Percentiles rank a stretch among this genome's conserved stretches.
phyloP scores from a whole-genome alignment of 1,140 invertebrate species.

The Scaptomyza graminum region DNA sequence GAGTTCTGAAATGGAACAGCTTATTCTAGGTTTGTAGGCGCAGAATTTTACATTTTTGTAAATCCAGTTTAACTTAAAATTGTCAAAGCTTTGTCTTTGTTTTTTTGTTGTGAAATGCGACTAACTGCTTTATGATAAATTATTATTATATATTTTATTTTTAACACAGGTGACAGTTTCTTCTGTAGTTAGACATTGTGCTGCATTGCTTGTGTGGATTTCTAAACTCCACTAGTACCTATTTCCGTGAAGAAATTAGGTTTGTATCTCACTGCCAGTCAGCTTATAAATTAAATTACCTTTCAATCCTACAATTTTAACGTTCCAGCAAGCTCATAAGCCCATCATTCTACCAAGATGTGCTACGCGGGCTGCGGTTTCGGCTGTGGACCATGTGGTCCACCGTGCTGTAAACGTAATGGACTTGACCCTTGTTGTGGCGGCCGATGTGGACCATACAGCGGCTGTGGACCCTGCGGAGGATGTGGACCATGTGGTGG shows the following conservation, averaged over 20 bases:
- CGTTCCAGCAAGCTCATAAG: neutral
- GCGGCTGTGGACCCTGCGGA: neutral
- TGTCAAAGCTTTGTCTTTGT: too few species aligned
- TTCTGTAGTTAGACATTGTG: conserved; percentile 5
- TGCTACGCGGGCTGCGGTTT: conserved; percentile 33
- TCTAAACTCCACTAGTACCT: neutral
- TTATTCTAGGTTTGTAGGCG: too few species aligned
- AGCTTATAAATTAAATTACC: neutral
- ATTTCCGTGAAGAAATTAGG: conserved; percentile 17
- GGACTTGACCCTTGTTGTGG: neutral
- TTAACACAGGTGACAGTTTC: conserved; percentile 7
- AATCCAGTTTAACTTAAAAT: too few species aligned
- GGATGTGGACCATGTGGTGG: conserved; percentile 12
- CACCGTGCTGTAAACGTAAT: conserved; percentile 4
- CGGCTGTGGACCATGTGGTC: conserved; percentile 11
- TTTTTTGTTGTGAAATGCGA: too few species aligned
- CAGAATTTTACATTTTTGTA: too few species aligned
- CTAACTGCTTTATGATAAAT: too few species aligned
- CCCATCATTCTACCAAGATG: conserved; percentile 13
- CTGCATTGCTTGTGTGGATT: neutral
- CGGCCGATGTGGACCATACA: neutral
- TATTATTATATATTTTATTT: neutral
- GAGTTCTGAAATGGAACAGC: too few species aligned
- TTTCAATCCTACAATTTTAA: neutral
- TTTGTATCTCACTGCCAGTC: neutral